Conservation (phyloP, 2,888 invertebrate genomes). For the Ormyrus nitidulus region DNA sequence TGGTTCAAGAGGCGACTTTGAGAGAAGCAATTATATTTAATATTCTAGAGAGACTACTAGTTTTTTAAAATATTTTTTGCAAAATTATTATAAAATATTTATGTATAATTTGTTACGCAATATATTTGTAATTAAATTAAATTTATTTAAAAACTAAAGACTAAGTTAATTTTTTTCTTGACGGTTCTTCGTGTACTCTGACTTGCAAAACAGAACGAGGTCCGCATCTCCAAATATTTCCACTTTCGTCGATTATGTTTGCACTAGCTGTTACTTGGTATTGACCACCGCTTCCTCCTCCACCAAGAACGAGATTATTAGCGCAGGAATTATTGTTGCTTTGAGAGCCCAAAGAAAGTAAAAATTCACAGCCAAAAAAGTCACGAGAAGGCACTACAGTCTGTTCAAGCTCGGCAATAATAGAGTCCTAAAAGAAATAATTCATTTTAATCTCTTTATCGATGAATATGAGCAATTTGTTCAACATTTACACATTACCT, state of each 20-base stretch:
- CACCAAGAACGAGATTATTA: constrained; percentile 65
- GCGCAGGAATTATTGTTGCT: constrained; percentile 54
- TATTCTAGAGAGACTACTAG: not conserved
- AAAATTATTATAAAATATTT: constrained; percentile 36
- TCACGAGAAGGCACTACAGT: constrained; percentile 93
- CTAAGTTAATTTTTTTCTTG: constrained; percentile 71
- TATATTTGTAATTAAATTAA: constrained; percentile 37
- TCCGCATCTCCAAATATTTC: constrained; percentile 93
- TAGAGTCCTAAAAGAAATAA: constrained; percentile 70
- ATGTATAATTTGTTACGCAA: constrained; percentile 37
- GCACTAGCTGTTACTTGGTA: constrained; percentile 90
- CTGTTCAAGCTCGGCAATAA: constrained; percentile 80
- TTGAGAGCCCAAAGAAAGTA: constrained; percentile 81
- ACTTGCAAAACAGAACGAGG: constrained; percentile 87
- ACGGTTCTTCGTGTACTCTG: constrained; percentile 83
- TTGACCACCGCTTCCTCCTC: constrained; percentile 78
- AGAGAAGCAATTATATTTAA: constrained; percentile 16
- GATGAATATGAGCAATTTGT: not conserved
- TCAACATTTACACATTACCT: constrained; percentile 16
- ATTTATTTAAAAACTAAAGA: not conserved
- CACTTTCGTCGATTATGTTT: constrained; percentile 88
- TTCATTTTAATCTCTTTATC: not conserved
- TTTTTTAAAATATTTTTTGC: not conserved
- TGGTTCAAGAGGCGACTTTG: constrained; percentile 79
- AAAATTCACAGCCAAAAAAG: constrained; percentile 93